Conservation (phyloP, 2,113 vertebrate genomes). For the Bubo bubo region DNA sequence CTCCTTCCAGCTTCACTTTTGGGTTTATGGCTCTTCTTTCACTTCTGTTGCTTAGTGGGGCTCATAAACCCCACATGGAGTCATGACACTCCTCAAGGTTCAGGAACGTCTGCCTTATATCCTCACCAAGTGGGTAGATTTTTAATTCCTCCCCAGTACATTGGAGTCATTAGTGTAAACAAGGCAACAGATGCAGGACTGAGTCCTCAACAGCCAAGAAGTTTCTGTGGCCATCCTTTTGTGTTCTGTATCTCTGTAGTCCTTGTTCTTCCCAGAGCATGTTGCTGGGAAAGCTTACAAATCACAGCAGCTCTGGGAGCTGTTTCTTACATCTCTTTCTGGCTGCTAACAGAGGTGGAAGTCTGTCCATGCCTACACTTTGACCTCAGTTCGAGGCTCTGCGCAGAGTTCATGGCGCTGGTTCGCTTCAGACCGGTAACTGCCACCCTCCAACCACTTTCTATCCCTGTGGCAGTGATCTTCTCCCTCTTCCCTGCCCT, state of each 20-base stretch:
- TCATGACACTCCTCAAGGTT: not conserved
- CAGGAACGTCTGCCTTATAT: not conserved
- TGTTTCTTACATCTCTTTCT: not conserved
- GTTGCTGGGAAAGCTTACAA: not conserved
- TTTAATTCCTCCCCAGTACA: not conserved
- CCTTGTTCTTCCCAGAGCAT: not conserved
- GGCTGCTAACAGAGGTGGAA: not conserved
- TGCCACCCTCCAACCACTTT: not conserved
- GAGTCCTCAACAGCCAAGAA: not conserved
- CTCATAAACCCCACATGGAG: not conserved
- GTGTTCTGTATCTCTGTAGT: not conserved
- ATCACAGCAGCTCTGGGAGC: not conserved
- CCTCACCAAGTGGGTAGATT: not conserved
- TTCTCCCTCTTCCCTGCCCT: not conserved
- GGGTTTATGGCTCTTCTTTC: not conserved
- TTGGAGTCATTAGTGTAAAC: not conserved
- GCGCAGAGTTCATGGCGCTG: not conserved
- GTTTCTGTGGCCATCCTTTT: not conserved
- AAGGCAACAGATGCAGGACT: not conserved
- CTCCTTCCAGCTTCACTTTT: not conserved
- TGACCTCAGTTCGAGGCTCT: not conserved
- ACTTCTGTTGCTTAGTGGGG: not conserved
- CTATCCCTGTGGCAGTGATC: not conserved
- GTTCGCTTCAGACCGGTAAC: fast-evolving
- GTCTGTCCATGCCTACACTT: fast-evolving